Evolutionary conservation across 1,140 invertebrate species (phyloP), one percentile per base, ranked within the genome.

Genomic region (Drosophila nigrodunni): DNA sequence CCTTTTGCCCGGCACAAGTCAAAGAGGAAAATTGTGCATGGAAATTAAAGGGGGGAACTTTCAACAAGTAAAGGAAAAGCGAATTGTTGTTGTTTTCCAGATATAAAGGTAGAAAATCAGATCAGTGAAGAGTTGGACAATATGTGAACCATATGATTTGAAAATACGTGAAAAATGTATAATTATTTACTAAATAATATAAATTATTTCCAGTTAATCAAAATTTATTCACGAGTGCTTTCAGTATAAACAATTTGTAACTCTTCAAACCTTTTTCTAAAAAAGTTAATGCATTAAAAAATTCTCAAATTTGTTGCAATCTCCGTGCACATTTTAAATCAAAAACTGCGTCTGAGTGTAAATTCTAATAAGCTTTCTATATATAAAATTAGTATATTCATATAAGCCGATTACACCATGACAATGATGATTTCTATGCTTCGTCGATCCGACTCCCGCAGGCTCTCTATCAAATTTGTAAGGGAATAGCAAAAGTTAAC

Each of bases 351-450:
- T 21, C 18, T 21, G 25, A 30, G 25, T 30, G 6, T 30, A 30
- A 30, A 30, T 30, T 30, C 25, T 5, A 30, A 30, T 30, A 30
- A 30, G 25, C 25, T 30, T 30, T 30, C 25, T 30, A n/a, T 58
- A 13, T 39, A 6, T 6, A 11, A 43, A 34, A 34, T 49, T 7
- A 39, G 7, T 43, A 1, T 39, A 70, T 13, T 18, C 35, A 64
- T 39, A 61, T 74, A 74, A 74, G 65, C 71, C 49, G 57, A 55
- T 74, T 74, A 68, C 64, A 74, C 60, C 60, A 69, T 74, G 34
- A 60, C 71, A 69, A 55, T 69, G 65, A 55, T 13, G 65, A 69
- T 54, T 55, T 58, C 57, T 46, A 52, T 67, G 64, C 70, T 67
- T 52, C 62, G n/a, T 7, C 64, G 41, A 60, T 21, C 58, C 30